These are phyloP conservation scores for Dolichopus griseipennis DNA, from an alignment of 2,888 invertebrate species.

Conservation along the genomic window DNA sequence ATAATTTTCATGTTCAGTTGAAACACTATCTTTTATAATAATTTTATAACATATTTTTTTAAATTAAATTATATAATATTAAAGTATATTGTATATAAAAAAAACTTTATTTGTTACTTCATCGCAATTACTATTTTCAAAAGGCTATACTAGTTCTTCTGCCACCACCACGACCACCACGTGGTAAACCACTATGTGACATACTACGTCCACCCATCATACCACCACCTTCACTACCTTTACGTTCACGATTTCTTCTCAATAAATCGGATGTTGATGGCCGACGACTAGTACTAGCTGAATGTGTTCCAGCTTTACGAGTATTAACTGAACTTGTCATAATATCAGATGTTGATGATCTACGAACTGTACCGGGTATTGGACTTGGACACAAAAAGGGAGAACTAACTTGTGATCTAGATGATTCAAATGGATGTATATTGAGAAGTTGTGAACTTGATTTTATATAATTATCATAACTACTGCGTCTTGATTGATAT, in stretches of 20 bases:
- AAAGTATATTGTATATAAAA: not conserved
- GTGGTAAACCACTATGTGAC: conserved; percentile 38
- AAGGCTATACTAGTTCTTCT: conserved; percentile 25
- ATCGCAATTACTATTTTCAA: not conserved
- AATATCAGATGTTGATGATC: conserved; percentile 43
- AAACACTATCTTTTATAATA: too few relatives aligned
- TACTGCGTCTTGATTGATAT: conserved; percentile 34
- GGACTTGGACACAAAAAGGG: conserved; percentile 38
- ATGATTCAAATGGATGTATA: conserved; percentile 29
- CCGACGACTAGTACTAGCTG: conserved; percentile 33
- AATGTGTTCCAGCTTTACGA: conserved; percentile 27
- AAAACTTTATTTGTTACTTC: not conserved
- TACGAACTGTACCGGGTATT: conserved; percentile 33
- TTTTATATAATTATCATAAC: conserved; percentile 28
- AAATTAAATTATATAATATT: too few relatives aligned
- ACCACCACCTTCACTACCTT: conserved; percentile 35
- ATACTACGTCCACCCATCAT: conserved; percentile 39
- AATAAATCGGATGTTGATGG: conserved; percentile 42
- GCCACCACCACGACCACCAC: conserved; percentile 33
- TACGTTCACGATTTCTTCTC: conserved; percentile 39
- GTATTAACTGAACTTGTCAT: conserved; percentile 27
- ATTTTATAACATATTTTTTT: too few relatives aligned
- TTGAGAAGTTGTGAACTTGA: conserved; percentile 33
- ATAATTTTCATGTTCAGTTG: too few relatives aligned
- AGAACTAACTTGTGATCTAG: conserved; percentile 33